phyloP scores from a whole-genome alignment of 2,797 vertebrate genomes.

The Cheirogaleus major region DNA sequence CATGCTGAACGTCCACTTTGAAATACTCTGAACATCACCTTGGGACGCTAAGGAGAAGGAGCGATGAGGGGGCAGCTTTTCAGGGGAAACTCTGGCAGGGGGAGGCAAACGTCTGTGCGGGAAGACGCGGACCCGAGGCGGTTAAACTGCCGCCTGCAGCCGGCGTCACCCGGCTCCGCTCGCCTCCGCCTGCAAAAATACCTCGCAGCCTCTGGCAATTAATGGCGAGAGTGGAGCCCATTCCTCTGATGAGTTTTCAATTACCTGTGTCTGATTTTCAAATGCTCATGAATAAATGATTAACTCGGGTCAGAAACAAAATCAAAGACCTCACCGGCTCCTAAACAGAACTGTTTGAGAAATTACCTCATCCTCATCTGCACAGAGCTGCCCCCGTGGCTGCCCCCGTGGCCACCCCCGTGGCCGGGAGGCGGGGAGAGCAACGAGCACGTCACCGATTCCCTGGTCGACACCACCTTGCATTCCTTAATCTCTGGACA shows the following conservation, averaged over 20 bases:
- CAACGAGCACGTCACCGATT: fast-evolving
- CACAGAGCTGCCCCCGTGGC: fast-evolving
- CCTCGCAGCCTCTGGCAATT: neutral
- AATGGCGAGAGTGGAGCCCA: neutral
- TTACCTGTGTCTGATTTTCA: conserved; percentile 50
- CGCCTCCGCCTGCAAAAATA: neutral
- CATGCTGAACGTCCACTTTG: neutral
- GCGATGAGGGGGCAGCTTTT: neutral
- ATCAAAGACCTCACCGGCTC: neutral
- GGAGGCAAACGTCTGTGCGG: fast-evolving
- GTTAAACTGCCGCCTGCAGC: neutral
- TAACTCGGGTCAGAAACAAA: conserved; percentile 43
- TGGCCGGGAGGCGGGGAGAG: fast-evolving
- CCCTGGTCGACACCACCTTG: too few species aligned
- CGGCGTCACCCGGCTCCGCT: fast-evolving
- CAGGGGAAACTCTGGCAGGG: neutral
- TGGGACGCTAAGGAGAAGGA: neutral
- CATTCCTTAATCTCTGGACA: neutral
- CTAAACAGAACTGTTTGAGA: neutral
- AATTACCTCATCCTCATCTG: neutral
- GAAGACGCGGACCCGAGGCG: neutral
- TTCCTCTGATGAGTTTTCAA: conserved; percentile 57
- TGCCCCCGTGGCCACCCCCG: fast-evolving
- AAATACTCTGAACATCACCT: neutral
- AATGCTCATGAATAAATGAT: conserved; percentile 60